Conservation (phyloP, 2,113 vertebrate species). For the Maylandia zebra region DNA sequence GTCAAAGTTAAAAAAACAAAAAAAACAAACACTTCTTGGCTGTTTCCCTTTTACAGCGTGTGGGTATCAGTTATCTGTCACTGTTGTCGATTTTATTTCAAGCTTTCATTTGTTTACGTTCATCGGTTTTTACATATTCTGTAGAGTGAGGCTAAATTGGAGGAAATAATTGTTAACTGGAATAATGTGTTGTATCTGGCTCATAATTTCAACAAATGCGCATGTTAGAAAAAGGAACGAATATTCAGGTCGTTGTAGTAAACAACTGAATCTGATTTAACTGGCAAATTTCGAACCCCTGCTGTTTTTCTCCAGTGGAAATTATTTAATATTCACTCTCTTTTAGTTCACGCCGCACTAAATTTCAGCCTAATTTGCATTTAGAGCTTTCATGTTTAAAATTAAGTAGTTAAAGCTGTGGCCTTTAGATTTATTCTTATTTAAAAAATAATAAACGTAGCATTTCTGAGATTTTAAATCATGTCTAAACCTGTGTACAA, state of each 20-base stretch:
- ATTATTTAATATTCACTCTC: not conserved
- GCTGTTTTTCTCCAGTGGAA: not conserved
- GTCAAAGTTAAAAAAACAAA: not conserved
- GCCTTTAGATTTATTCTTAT: not conserved
- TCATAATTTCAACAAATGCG: not conserved
- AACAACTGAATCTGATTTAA: not conserved
- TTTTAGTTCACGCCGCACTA: not conserved
- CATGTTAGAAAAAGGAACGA: not conserved
- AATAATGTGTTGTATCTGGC: not conserved
- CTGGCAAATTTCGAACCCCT: not conserved
- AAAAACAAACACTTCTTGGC: not conserved
- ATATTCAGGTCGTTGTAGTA: not conserved
- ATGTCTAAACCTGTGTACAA: not conserved
- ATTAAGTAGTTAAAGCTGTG: not conserved
- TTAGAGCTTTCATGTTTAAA: not conserved
- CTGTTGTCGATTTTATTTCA: not conserved
- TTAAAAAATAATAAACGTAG: not conserved
- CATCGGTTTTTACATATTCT: not conserved
- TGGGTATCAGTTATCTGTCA: not conserved
- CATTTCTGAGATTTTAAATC: not conserved
- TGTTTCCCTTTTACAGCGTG: not conserved
- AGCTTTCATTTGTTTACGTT: not conserved
- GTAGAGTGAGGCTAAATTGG: not conserved
- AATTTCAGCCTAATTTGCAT: not conserved
- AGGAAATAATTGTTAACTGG: not conserved